phyloP scores from a whole-genome alignment of 2,888 invertebrate genomes.

The Dolichomitus sp. region DNA sequence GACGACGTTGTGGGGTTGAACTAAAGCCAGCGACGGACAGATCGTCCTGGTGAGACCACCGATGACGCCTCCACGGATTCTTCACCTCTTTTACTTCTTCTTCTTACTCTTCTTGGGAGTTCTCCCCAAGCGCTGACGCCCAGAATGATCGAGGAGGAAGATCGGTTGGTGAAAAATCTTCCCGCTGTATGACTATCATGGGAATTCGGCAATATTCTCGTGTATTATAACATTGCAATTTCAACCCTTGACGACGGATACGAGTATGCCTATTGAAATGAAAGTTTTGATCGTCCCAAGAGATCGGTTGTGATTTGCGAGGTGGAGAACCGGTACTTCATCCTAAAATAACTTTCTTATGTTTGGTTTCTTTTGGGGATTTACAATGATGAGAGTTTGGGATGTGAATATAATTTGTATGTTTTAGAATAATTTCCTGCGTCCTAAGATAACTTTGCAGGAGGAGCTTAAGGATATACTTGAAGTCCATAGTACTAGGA shows the following conservation, averaged over 20 bases:
- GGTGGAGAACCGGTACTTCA: conserved; percentile 21
- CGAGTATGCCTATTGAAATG: conserved; percentile 50
- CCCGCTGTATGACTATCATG: conserved; percentile 54
- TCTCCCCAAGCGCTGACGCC: conserved; percentile 32
- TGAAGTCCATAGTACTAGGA: background rate
- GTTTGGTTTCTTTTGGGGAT: background rate
- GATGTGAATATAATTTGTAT: conserved; percentile 42
- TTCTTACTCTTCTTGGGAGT: conserved; percentile 55
- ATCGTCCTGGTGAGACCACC: conserved; percentile 63
- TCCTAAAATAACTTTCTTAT: conserved; percentile 62
- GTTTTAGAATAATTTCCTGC: conserved; percentile 9
- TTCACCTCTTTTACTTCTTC: conserved; percentile 39
- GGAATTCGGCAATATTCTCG: conserved; percentile 45
- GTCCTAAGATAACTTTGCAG: conserved; percentile 44
- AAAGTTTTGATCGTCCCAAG: conserved; percentile 31
- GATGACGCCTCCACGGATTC: conserved; percentile 41
- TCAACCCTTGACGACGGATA: conserved; percentile 56
- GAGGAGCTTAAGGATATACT: background rate
- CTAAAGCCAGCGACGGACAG: conserved; percentile 29
- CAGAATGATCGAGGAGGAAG: conserved; percentile 56
- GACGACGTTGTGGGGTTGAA: conserved; percentile 39
- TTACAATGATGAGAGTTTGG: background rate
- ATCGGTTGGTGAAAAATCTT: conserved; percentile 30
- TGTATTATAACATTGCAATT: conserved; percentile 58
- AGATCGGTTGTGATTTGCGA: conserved; percentile 22